Percentiles rank a stretch among this genome's conserved stretches.
Conservation (phyloP, 2,797 vertebrate species). For the Lophura swinhoii region DNA sequence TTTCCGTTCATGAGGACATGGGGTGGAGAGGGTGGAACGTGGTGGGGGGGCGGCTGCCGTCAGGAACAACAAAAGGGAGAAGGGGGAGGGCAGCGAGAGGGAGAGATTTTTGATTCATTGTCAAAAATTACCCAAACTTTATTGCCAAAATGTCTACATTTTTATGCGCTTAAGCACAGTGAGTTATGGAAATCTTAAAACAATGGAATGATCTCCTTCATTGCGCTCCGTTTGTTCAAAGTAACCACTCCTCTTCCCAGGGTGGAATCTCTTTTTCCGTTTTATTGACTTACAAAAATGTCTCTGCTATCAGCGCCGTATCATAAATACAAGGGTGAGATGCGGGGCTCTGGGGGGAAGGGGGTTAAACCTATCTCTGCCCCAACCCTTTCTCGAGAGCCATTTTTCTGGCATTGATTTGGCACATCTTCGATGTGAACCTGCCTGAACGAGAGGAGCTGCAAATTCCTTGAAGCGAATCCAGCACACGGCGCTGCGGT, state of each 20-base stretch:
- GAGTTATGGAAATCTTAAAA: conserved; percentile 77
- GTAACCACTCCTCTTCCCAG: conserved; percentile 47
- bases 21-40: conserved; percentile 31
- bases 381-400: conserved; percentile 4
- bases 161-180: conserved; percentile 74
- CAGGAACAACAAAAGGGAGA: conserved; percentile 63
- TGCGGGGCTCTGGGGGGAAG: neutral
- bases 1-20: conserved; percentile 60
- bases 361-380: conserved; percentile 14
- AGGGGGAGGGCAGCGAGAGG: conserved; percentile 23
- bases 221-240: conserved; percentile 34
- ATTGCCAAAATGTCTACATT: conserved; percentile 72
- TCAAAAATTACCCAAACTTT: conserved; percentile 69
- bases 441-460: conserved; percentile 75
- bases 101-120: conserved; percentile 70
- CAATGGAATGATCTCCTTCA: conserved; percentile 71
- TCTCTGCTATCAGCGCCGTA: conserved; percentile 61
- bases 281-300: conserved; percentile 58
- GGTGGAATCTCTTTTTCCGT: conserved; percentile 33
- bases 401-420: conserved; percentile 23
- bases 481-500: conserved; percentile 62
- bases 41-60: conserved; percentile 5
- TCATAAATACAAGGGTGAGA: conserved; percentile 62
- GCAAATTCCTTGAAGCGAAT: conserved; percentile 78
- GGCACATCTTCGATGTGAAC: conserved; percentile 60